phyloP scores from a whole-genome alignment of 2,113 vertebrate species.

The Cairina moschata region DNA sequence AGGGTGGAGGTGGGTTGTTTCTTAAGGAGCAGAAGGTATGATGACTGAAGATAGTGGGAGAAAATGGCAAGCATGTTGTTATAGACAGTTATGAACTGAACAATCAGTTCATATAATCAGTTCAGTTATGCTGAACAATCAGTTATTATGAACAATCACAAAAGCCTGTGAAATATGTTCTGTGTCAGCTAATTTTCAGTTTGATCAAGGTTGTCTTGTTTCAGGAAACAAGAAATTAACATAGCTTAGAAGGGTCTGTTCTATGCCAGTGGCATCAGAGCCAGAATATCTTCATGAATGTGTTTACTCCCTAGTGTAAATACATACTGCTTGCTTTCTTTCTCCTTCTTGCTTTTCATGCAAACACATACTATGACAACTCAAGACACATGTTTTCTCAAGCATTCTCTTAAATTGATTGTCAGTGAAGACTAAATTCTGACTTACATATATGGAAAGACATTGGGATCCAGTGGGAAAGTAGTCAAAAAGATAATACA shows the following conservation, averaged over 20 bases:
- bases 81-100: no score
- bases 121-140: neutral
- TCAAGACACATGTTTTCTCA: neutral
- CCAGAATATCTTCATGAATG: neutral
- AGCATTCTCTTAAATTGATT: neutral
- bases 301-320: neutral
- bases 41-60: neutral
- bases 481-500: neutral
- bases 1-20: rapidly evolving
- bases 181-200: neutral
- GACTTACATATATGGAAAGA: neutral
- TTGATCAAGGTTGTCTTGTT: neutral
- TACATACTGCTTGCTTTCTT: neutral
- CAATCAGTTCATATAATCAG: no score
- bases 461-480: neutral
- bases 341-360: neutral
- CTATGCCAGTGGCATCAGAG: neutral
- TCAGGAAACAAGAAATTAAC: neutral
- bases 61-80: neutral
- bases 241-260: neutral
- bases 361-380: neutral
- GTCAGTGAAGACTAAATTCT: neutral
- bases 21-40: neutral
- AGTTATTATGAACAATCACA: neutral
- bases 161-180: neutral